Evolutionary conservation across 2,113 vertebrate species (phyloP).

Genomic region (Perca fluviatilis): DNA sequence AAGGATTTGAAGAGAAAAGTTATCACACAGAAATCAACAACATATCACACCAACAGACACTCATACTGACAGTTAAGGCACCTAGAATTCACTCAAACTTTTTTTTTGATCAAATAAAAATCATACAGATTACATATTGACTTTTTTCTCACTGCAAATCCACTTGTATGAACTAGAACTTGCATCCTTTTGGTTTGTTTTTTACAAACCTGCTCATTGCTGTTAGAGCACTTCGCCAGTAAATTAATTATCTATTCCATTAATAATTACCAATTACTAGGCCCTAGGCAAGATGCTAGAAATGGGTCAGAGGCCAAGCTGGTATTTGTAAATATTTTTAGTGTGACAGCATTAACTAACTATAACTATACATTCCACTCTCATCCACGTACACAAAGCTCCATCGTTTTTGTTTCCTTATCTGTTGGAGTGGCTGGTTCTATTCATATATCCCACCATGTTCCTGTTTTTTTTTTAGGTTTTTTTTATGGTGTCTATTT

Average conservation of each 20-base stretch:
- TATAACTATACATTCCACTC: background rate
- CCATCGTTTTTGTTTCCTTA: background rate
- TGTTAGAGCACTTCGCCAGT: too few relatives aligned
- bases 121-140: background rate
- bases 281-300: too few relatives aligned
- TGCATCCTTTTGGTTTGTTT: too few relatives aligned
- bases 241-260: too few relatives aligned
- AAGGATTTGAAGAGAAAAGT: slow-evolving; percentile 62
- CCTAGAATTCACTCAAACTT: background rate
- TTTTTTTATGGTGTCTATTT: too few relatives aligned
- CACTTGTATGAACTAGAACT: background rate
- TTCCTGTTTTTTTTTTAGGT: background rate
- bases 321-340: background rate
- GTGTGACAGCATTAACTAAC: too few relatives aligned
- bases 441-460: background rate
- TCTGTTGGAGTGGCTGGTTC: background rate
- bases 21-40: slow-evolving; percentile 52
- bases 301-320: too few relatives aligned
- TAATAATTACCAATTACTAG: too few relatives aligned
- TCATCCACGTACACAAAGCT: too few relatives aligned
- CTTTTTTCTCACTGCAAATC: background rate
- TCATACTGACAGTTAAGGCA: background rate
- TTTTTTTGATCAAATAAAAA: background rate
- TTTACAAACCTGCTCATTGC: too few relatives aligned
- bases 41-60: slow-evolving; percentile 18